Evolutionary conservation across 2,797 vertebrate genomes (phyloP), one percentile per base, ranked within the genome.

Genomic region (Tenualosa thibaudeaui): DNA sequence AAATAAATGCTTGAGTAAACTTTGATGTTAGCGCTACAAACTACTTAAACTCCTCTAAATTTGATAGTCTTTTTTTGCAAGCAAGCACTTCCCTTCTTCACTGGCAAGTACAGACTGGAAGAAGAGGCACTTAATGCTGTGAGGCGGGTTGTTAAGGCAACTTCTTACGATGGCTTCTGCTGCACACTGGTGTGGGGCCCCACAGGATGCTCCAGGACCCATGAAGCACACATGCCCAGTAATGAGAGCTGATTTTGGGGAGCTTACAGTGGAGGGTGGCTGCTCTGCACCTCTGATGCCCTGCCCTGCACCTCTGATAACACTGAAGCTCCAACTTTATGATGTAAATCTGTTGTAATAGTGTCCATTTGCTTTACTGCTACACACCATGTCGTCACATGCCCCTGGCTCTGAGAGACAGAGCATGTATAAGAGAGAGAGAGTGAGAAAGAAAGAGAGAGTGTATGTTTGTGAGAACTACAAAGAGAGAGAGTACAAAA

Each of bases 281-380:
- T 62, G 58, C 37, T 3, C 37, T 19, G 17, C 68, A 75, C 68
- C 37, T 71, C 65, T 75, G 15, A 13, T 40, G 68, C 17, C 43
- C 2, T 37, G 58, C 37, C 13, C 37, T 19, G 17, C 68, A 75
- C 68, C 37, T 71, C 65, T 75, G 15, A 13, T 40, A 37, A 17
- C 43, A 1, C 2, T 37, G 31, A 43, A 17, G 68, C 31, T 43
- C 37, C 83, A 82, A 60, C 83, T 81, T 83, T 88, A 86, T 86
- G 83, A 87, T 62, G 53, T 84, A 88, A 90, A 88, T 89, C 86
- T 87, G 81, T 81, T 86, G 83, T 82, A 89, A 90, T 89, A 82
- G 49, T 56, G 37, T 88, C 86, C 87, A 84, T 86, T 83, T 88
- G 84, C 68, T 88, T 75, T 43, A 19, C 37, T 4, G 31, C 26